These are phyloP conservation scores for Chlorocebus sabaeus DNA, from an alignment of 2,113 vertebrate species.

Conservation along the genomic window DNA sequence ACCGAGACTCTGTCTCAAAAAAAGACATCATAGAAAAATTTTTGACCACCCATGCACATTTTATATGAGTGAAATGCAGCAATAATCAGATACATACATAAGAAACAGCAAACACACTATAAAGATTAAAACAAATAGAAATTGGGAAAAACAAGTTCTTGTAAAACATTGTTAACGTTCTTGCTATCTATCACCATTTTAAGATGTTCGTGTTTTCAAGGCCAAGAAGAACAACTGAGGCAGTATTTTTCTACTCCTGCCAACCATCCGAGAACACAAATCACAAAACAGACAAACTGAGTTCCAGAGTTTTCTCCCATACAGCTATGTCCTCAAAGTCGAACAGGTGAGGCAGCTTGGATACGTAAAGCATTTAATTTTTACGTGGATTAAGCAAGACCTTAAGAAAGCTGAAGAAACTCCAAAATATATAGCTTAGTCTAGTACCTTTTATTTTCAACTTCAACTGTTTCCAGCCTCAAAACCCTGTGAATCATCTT, in stretches of 20 bases:
- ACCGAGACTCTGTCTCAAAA: no score
- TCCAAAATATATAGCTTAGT: background rate
- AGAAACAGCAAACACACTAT: background rate
- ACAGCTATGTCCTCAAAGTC: background rate
- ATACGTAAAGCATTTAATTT: background rate
- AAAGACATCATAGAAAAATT: background rate
- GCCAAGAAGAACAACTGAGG: rapidly evolving
- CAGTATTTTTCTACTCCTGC: rapidly evolving
- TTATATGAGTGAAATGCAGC: background rate
- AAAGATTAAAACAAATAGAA: background rate
- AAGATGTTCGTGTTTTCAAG: background rate
- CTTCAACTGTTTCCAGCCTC: background rate
- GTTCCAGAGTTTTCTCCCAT: background rate
- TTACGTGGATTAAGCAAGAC: background rate
- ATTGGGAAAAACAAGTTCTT: background rate
- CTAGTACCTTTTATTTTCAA: background rate
- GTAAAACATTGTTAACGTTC: background rate
- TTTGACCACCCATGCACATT: background rate
- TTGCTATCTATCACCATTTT: background rate
- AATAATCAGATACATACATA: background rate
- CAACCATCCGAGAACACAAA: background rate
- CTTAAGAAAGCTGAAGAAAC: background rate
- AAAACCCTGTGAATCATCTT: background rate
- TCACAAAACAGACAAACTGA: background rate
- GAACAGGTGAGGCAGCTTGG: background rate